Percentiles rank a stretch among this genome's conserved stretches.
Conservation (phyloP, 2,113 vertebrate genomes). For the Corythornis vintsioides region DNA sequence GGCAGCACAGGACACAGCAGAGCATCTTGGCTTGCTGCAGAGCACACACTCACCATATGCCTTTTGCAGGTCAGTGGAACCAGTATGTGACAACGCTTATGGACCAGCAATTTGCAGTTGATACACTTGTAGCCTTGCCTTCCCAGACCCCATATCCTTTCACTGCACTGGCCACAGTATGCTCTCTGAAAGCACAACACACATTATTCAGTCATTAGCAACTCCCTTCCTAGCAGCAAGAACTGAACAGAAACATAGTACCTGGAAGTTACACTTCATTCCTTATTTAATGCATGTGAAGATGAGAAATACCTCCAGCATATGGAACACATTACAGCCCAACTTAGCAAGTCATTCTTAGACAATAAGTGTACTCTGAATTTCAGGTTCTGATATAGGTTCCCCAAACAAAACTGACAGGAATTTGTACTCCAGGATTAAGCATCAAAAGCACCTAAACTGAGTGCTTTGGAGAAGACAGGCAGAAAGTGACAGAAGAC, state of each 20-base stretch:
- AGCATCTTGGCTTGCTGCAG: rapidly evolving
- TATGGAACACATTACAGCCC: neutral
- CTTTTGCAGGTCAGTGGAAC: constrained; percentile 94
- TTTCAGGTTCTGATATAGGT: neutral
- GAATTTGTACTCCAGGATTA: neutral
- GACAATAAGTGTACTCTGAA: neutral
- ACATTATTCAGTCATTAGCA: neutral
- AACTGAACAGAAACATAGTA: neutral
- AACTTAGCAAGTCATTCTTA: neutral
- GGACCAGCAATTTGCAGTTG: constrained; percentile 97
- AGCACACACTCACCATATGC: constrained; percentile 90
- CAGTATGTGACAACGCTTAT: constrained; percentile 97
- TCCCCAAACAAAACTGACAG: neutral
- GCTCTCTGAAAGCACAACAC: constrained; percentile 79
- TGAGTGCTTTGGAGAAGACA: neutral
- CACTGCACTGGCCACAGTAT: constrained; percentile 94
- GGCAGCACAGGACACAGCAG: neutral
- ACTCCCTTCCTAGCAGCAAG: neutral
- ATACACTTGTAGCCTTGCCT: constrained; percentile 98
- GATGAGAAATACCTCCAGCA: neutral
- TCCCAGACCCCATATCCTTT: constrained; percentile 98
- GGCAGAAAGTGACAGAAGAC: neutral
- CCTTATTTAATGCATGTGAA: neutral
- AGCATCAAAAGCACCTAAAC: neutral
- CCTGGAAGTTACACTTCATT: neutral